Evolutionary conservation across 2,888 invertebrate species (phyloP), one percentile per base, ranked within the genome.

Genomic region (Pollenia angustigena): DNA sequence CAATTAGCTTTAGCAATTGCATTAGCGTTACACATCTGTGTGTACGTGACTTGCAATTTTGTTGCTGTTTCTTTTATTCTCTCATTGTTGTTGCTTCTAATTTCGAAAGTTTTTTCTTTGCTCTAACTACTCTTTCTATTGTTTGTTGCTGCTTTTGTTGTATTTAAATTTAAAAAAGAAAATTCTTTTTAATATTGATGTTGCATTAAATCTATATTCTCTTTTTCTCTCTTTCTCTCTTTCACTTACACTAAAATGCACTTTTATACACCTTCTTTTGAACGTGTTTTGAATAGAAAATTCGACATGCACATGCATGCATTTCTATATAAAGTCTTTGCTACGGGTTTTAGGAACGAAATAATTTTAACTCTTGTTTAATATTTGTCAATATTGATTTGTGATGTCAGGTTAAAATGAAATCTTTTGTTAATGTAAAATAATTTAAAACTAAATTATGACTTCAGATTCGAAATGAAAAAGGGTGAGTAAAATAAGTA

Each of bases 1-100:
- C 86, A 86, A 86, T 83, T 86, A 86, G 79, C 83, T 75, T 68
- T 75, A 79, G 64, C 72, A 60, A 58, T 52, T 74, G 79, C 86
- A 86, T 86, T 86, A 86, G 83, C 83, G 78, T 74, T 83, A 76
- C 76, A 87, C 69, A 44, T 60, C 60, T 79, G 16, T 80, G 69
- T 80, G 11, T 79, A 79, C 84, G 84, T 84, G 84, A 84, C 79
- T 66, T 72, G 84, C 52, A 79, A 52, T 50, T 52, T 60, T 66
- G 12, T 56, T 72, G 11, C 8, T 32, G 44, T 56, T 50, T 50
- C 32, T 62, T 18, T 52, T 64, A 16, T 81, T 52, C 42, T 69
- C 52, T 52, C 23, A 23, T 23, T 23, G 32, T 6, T 46, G 14
- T 44, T 46, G 14, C 11, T 48, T 32, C 4, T 58, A 56, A 1